Base-by-base conservation (phyloP, 92 coral and sea anemone species). In the Porites lobata region DNA sequence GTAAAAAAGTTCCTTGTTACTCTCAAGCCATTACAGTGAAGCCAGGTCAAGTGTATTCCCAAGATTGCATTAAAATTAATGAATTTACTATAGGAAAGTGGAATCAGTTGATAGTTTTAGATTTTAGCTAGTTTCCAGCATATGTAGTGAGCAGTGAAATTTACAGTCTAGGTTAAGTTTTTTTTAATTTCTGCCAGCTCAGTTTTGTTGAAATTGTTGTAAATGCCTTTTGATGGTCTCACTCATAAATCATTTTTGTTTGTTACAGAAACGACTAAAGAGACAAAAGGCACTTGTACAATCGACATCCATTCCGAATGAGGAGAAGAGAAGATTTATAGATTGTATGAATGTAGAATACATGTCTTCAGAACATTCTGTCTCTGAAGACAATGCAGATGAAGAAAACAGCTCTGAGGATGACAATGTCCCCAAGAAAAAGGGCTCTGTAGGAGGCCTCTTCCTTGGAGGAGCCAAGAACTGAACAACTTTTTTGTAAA, bases 401-500 rank as follows among this genome's bases (percentile, higher is more conserved):
- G 75, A 56, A 22, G 85, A 81, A 65, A 50, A 53, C 1, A 81
- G 74, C 22, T 81, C 85, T 69, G 72, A 38, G 20, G 90, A 86
- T 86, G 91, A 54, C 32, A 72, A 53, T 66, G 80, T 61, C 38
- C 79, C 87, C 67, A 72, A 56, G 75, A 80, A 54, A 79, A 79
- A 85, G 80, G 58, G 11, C 75, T 87, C 3, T 32, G 73, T 32
- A 81, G 73, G 81, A 87, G 77, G 73, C 59, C 80, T 71, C 66
- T 87, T 17, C 59, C 87, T 9, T 87, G 87, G 91, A 87, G 91
- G 86, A 87, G 91, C 52, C 66, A 66, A 61, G 69, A 79, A 14
- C 19, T 79, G 6, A 80, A 17, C 77, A 81, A 29, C 67, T 50
- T 81, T 19, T 79, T 87, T 61, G 12, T 50, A 52, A 51, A 19